Evolutionary conservation across 2,113 vertebrate species (phyloP).

Genomic region (Panthera uncia): DNA sequence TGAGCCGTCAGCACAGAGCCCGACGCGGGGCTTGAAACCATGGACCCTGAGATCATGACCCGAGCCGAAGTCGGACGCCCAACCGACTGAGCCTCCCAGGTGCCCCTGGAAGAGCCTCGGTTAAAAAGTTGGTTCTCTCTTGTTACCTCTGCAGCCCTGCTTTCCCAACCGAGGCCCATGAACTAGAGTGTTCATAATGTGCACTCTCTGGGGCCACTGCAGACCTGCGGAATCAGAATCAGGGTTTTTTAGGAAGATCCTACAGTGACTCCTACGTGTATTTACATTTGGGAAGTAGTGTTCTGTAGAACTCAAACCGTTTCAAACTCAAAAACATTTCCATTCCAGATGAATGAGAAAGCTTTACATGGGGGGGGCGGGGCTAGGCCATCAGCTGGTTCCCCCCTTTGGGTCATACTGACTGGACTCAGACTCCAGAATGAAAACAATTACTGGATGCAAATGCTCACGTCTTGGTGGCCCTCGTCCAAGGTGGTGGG

Average conservation of each 20-base stretch:
- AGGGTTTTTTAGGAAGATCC: background rate
- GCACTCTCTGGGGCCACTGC: background rate
- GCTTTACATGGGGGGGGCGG: background rate
- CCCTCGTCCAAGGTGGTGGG: background rate
- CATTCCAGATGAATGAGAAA: background rate
- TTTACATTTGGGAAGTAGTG: background rate
- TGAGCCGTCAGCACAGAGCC: too few relatives aligned
- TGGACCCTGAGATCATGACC: too few relatives aligned
- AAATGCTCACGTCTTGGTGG: accelerated
- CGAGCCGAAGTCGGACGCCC: too few relatives aligned
- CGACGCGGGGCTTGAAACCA: accelerated
- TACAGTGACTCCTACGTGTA: too few relatives aligned
- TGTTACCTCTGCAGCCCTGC: too few relatives aligned
- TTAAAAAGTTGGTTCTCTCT: background rate
- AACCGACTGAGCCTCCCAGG: too few relatives aligned
- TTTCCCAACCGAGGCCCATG: background rate
- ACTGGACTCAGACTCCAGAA: background rate
- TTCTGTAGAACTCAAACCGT: background rate
- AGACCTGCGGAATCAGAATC: background rate
- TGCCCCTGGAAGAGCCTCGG: background rate
- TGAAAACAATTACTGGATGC: background rate
- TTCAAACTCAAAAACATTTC: background rate
- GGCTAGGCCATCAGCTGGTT: background rate
- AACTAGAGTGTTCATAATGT: background rate
- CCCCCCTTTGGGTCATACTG: accelerated